phyloP scores from a whole-genome alignment of 2,888 invertebrate species.

The Venustoraphidia nigricollis region DNA sequence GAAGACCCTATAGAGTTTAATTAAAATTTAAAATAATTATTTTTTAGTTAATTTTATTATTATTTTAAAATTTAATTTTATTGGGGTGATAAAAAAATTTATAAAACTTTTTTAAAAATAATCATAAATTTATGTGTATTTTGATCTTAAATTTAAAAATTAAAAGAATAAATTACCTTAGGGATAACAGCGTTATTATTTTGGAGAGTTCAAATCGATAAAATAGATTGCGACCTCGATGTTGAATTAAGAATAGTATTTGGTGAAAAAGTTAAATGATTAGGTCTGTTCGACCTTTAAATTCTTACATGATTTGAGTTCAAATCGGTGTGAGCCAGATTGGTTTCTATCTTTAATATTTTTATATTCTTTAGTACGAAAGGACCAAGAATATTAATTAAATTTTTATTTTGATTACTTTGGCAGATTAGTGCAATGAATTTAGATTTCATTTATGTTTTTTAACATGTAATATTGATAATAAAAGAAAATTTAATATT shows the following conservation, averaged over 20 bases:
- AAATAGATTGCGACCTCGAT: constrained; percentile 74
- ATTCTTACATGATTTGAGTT: no score
- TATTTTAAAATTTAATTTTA: constrained; percentile 30
- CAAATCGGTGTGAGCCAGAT: no score
- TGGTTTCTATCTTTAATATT: no score
- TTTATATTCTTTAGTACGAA: no score
- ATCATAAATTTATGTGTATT: constrained; percentile 25
- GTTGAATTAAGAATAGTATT: constrained; percentile 32
- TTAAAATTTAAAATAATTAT: constrained; percentile 26
- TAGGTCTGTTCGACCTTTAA: no score
- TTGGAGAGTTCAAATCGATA: constrained; percentile 58
- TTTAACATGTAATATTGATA: constrained; percentile 38
- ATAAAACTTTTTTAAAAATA: constrained; percentile 34
- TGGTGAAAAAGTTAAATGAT: no score
- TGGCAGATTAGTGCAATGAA: constrained; percentile 54
- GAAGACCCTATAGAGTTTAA: constrained; percentile 67
- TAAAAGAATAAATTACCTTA: constrained; percentile 37
- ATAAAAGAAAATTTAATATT: constrained; percentile 29
- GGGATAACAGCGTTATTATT: constrained; percentile 62
- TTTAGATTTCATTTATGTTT: constrained; percentile 52
- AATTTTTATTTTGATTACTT: constrained; percentile 26
- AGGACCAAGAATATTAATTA: no score
- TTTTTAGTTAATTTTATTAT: constrained; percentile 21
- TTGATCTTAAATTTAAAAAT: constrained; percentile 23
- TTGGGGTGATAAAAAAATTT: constrained; percentile 51